Evolutionary conservation across 2,797 vertebrate species (phyloP).

Genomic region (Brotula barbata): DNA sequence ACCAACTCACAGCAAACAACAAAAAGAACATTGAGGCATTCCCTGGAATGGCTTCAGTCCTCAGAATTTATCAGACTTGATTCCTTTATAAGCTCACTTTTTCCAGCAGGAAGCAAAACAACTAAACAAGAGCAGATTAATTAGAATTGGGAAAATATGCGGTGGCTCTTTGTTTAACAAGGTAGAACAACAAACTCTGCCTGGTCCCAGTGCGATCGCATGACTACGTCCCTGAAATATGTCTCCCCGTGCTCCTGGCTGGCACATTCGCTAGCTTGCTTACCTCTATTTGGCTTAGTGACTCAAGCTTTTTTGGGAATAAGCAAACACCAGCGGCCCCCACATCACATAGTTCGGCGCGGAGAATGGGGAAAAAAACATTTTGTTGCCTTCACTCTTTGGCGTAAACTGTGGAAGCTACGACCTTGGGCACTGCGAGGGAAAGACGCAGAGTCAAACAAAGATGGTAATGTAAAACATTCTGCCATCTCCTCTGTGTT

Average conservation of each 20-base stretch:
- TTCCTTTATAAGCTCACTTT: conserved; percentile 67
- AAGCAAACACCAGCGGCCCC: conserved; percentile 36
- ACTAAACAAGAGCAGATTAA: conserved; percentile 74
- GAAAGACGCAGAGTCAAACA: conserved; percentile 37
- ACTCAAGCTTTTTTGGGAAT: conserved; percentile 44
- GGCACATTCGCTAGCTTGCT: conserved; percentile 51
- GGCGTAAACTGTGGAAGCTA: conserved; percentile 30
- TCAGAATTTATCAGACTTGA: conserved; percentile 52
- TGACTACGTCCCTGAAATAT: conserved; percentile 67
- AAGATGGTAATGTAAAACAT: conserved; percentile 42
- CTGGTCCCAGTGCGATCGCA: conserved; percentile 58
- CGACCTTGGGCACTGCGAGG: conserved; percentile 34
- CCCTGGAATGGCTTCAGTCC: conserved; percentile 50
- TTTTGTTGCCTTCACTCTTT: conserved; percentile 34
- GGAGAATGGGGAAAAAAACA: conserved; percentile 26
- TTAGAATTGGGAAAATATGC: conserved; percentile 71
- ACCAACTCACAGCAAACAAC: conserved; percentile 33
- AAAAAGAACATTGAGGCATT: conserved; percentile 38
- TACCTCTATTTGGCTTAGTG: conserved; percentile 52
- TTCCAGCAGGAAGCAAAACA: conserved; percentile 74
- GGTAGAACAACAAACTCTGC: conserved; percentile 69
- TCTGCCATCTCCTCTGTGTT: conserved; percentile 18
- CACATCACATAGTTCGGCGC: conserved; percentile 25
- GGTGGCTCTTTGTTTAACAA: conserved; percentile 74
- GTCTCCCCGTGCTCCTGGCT: conserved; percentile 58